Conservation (phyloP, 2,113 vertebrate genomes). For the Campylomormyrus tamandua region DNA sequence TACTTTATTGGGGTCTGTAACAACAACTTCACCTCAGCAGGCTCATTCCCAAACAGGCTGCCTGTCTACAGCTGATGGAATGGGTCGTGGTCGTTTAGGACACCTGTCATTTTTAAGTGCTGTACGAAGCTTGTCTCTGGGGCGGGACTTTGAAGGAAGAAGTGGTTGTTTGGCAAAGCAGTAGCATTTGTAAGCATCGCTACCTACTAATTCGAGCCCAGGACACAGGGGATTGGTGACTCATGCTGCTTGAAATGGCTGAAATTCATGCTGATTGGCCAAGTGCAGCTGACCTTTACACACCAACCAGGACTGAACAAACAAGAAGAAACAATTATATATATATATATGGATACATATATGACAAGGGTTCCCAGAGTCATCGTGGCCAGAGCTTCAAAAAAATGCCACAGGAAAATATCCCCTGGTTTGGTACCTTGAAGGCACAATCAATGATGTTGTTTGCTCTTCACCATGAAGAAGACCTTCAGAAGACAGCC, state of each 20-base stretch:
- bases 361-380: conserved; percentile 34
- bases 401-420: conserved; percentile 32
- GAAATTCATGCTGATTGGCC: conserved; percentile 10
- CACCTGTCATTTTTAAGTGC: not conserved
- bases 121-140: not conserved
- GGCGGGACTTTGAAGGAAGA: not conserved
- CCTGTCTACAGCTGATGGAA: not conserved
- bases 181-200: conserved; percentile 34
- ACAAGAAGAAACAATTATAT: not conserved
- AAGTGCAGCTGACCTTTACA: conserved; percentile 27
- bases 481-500: conserved; percentile 35
- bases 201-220: conserved; percentile 50
- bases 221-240: conserved; percentile 44
- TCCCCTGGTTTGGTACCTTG: conserved; percentile 24
- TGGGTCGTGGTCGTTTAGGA: not conserved
- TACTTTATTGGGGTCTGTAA: not conserved
- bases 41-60: not conserved
- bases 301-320: not conserved
- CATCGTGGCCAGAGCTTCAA: conserved; percentile 25
- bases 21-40: not conserved
- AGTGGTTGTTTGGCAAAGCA: not conserved
- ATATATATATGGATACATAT: not conserved
- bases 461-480: conserved; percentile 34
- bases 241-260: conserved; percentile 29
- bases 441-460: not conserved